Conservation (phyloP, 2,888 invertebrate species). For the Saturnia pavonia region DNA sequence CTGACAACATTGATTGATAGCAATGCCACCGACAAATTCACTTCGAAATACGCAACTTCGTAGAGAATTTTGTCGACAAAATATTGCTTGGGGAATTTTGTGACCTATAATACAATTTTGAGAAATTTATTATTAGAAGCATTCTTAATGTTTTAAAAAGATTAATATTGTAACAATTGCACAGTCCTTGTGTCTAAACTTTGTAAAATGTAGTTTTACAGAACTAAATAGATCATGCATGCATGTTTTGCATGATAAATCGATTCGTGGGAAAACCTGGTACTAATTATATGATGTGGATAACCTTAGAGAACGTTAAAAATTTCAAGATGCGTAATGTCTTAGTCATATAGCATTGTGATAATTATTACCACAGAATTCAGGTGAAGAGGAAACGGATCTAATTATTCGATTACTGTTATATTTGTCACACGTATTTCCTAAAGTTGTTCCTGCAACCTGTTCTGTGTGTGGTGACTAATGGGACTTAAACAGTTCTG, state of each 20-base stretch:
- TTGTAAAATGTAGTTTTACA: not conserved
- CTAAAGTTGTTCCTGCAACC: not conserved
- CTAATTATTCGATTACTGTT: not conserved
- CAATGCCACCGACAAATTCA: constrained; percentile 66
- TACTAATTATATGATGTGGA: not conserved
- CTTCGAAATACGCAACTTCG: constrained; percentile 50
- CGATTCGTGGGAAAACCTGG: not conserved
- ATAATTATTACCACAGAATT: constrained; percentile 19
- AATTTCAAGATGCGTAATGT: constrained; percentile 6
- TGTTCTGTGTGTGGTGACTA: not conserved
- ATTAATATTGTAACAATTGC: not conserved
- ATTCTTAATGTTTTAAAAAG: not conserved
- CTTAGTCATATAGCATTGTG: constrained; percentile 6
- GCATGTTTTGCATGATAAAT: constrained; percentile 8
- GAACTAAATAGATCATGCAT: too few species aligned
- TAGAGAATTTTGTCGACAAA: constrained; percentile 34
- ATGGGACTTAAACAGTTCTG: not conserved
- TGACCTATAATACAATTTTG: constrained; percentile 7
- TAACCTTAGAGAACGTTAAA: not conserved
- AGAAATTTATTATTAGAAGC: not conserved
- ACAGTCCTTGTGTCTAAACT: not conserved
- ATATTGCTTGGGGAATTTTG: constrained; percentile 29
- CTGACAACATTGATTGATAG: constrained; percentile 72
- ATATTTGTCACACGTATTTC: not conserved
- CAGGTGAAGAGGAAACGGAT: constrained; percentile 18